Evolutionary conservation across 2,888 invertebrate species (phyloP).

Genomic region (Acanthosepion pharaonis): DNA sequence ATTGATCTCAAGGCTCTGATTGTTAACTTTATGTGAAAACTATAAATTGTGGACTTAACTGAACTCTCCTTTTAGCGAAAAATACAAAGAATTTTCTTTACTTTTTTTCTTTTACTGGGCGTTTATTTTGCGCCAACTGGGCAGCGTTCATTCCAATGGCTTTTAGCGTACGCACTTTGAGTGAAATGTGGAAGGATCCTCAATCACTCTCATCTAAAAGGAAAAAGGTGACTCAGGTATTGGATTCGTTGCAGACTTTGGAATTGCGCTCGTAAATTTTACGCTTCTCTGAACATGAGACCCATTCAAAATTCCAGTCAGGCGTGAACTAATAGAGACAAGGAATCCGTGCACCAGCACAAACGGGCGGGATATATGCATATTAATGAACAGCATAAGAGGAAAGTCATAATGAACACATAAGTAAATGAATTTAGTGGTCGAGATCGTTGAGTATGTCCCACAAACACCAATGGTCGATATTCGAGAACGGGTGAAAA

Average conservation of each 20-base stretch:
- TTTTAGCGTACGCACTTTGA: conserved; percentile 7
- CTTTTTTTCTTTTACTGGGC: background rate
- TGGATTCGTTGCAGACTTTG: background rate
- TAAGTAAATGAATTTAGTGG: too few relatives aligned
- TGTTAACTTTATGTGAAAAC: background rate
- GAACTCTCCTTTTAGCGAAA: background rate
- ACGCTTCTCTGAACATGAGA: background rate
- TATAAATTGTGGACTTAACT: background rate
- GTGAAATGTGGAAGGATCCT: background rate
- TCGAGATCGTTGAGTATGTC: too few relatives aligned
- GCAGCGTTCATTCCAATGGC: background rate
- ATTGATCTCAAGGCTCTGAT: background rate
- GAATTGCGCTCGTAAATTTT: background rate
- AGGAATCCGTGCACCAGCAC: background rate
- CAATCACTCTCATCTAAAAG: background rate
- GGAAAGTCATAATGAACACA: too few relatives aligned
- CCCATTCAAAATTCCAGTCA: background rate
- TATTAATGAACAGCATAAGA: background rate
- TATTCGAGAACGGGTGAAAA: too few relatives aligned
- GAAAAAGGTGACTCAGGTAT: background rate
- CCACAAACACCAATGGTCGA: too few relatives aligned
- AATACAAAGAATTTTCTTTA: background rate
- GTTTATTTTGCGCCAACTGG: background rate
- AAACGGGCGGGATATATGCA: background rate
- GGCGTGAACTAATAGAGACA: background rate